Evolutionary conservation across 2,797 vertebrate species (phyloP), one percentile per base, ranked within the genome.

Genomic region (Tokudaia muenninki): DNA sequence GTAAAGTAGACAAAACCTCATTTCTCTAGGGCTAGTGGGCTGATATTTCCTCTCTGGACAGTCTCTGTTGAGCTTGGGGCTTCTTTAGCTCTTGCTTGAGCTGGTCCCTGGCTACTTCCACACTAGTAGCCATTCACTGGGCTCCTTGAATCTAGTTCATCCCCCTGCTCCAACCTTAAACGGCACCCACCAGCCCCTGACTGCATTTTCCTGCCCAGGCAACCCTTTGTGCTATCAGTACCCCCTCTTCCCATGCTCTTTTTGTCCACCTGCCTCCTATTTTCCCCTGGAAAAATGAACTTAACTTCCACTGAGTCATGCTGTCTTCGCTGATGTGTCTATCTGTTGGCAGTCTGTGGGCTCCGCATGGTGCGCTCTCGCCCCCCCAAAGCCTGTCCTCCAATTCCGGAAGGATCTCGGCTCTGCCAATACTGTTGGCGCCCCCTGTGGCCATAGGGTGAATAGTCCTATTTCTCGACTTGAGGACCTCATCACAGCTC

Each of bases 401-500:
- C 5, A 1, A 50, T 44, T 83, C 59, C 14, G 1, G 22, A 26
- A 7, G 22, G 26, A 37, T 50, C 31, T 37, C 47, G 22, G 57
- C 2, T 26, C 0, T 17, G 52, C 26, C 14, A 0, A n/a, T 10
- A 65, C n/a, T 65, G 50, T 77, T 57, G 74, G 74, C 12, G 17
- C 81, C 50, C n/a, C 65, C 1, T 9, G 89, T 82, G 93, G 78
- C 94, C 81, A 19, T 1, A 0, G 50, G 79, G 50, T 87, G 88
- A 89, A 88, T 7, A 87, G 81, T 2, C 24, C n/a, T 24, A 61
- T 59, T 59, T 50, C 17, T 8, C 7, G 16, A 41, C 19, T 74
- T 70, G 41, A 63, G 44, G 0, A 4, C 22, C 7, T 63, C 41
- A 24, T 9, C 0, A 26, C 50, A 14, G 26, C 0, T 2, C 19